These are phyloP conservation scores for Apteryx owenii DNA, from an alignment of 2,113 vertebrate species.

Conservation along the genomic window DNA sequence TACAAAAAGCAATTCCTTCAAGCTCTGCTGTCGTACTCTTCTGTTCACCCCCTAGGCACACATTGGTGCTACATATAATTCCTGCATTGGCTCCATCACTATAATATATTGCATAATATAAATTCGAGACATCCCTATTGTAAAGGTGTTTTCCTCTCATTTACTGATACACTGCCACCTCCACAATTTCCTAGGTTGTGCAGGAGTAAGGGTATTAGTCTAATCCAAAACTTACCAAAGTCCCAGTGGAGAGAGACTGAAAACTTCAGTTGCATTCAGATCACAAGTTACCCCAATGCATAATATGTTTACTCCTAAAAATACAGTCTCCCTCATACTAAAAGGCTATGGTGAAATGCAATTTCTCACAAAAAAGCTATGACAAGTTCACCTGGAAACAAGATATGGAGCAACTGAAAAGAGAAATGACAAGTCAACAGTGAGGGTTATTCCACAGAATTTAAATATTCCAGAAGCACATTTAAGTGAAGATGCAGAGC, in stretches of 20 bases:
- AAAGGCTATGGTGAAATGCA: not conserved
- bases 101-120: not conserved
- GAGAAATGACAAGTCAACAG: not conserved
- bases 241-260: rapidly evolving
- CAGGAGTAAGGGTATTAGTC: not conserved
- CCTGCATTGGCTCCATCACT: not conserved
- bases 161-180: not conserved
- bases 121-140: not conserved
- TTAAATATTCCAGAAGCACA: not conserved
- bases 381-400: not conserved
- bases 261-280: not conserved
- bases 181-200: not conserved
- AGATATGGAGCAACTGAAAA: not conserved
- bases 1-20: not conserved
- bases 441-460: not conserved
- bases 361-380: not conserved
- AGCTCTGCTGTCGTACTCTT: not conserved
- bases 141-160: not conserved
- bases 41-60: not conserved
- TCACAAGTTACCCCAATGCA: not conserved
- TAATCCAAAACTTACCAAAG: not conserved
- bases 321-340: not conserved
- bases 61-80: rapidly evolving
- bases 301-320: not conserved
- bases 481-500: not conserved